Base-by-base conservation (phyloP, 2,888 invertebrate genomes). In the Caenorhabditis plicata region DNA sequence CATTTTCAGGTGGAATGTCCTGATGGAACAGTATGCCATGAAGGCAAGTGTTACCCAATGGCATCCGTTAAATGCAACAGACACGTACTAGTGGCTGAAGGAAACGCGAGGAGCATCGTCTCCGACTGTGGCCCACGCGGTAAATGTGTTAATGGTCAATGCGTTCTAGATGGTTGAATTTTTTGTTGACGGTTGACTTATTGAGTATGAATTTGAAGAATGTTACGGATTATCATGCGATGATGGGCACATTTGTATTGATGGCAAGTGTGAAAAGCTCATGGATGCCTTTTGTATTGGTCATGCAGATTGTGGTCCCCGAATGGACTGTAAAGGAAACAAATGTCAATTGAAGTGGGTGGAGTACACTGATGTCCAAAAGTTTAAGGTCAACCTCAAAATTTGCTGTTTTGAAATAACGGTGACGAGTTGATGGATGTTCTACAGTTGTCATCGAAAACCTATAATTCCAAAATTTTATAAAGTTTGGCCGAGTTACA, bases 141-240 rank as follows among this genome's bases (percentile, higher is more conserved):
- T 19, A 71, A 71, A 43, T 77, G 77, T 54, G 45, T 78, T 33
- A 75, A 73, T 50, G 77, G 77, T 11, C 68, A 73, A 38, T 77
- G 77, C 32, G 60, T 66, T 15, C 26, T 65, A 25, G 73, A 75
- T 36, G 56, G 75, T 75, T 29, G 64, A n/a, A n/a, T n/a, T n/a
- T n/a, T n/a, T n/a, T n/a, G n/a, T n/a, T n/a, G n/a, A n/a, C n/a
- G n/a, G n/a, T n/a, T n/a, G 68, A 55, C 35, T 32, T 20, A 5
- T 19, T 27, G 22, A 13, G 36, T 7, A 17, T 39, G 4, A 27
- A 11, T 38, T 19, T n/a, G 29, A 27, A 36, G 77, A 66, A 50
- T 77, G 77, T 46, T 48, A 60, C 17, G 71, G 64, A 11, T 64
- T 74, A 9, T 38, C 49, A 11, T 77, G 77, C 48, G 69, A 66